Conservation (phyloP, 2,888 invertebrate species). For the Branchipolynoe longqiensis region DNA sequence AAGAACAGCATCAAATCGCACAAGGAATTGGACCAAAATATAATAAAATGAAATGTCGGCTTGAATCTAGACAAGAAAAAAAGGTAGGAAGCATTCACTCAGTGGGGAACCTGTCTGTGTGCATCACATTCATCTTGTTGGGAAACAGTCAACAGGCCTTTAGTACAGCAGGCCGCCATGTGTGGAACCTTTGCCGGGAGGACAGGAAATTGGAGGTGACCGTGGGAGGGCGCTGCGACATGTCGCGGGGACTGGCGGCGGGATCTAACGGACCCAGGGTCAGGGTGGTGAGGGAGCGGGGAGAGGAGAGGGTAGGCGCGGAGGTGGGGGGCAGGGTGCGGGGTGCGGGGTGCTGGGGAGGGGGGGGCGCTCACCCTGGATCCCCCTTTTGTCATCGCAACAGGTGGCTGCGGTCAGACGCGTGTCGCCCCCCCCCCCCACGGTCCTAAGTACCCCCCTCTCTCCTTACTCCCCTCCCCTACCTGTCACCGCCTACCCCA, state of each 20-base stretch:
- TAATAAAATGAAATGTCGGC: too few species aligned
- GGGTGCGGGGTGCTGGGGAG: constrained; percentile 9
- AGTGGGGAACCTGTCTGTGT: too few species aligned
- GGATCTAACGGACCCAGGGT: too few species aligned
- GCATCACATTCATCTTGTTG: too few species aligned
- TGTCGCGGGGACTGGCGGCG: not conserved
- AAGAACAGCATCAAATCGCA: too few species aligned
- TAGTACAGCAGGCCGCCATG: not conserved
- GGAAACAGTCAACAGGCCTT: too few species aligned
- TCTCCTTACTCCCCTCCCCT: not conserved
- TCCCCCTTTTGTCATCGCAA: constrained; percentile 36
- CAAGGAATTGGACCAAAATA: too few species aligned
- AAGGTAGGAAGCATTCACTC: too few species aligned
- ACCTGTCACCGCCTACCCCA: not conserved
- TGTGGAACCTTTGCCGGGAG: not conserved
- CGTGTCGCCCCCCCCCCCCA: not conserved
- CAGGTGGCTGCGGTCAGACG: constrained; percentile 54
- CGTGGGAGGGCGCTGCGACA: not conserved
- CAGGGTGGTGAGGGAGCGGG: too few species aligned
- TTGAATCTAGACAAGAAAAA: too few species aligned
- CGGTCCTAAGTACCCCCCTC: not conserved
- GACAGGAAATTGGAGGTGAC: constrained; percentile 44
- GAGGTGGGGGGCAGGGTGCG: not conserved
- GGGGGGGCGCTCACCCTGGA: not conserved
- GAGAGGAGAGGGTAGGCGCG: too few species aligned